phyloP scores from a whole-genome alignment of 2,797 vertebrate genomes.

The Bovichtus variegatus region DNA sequence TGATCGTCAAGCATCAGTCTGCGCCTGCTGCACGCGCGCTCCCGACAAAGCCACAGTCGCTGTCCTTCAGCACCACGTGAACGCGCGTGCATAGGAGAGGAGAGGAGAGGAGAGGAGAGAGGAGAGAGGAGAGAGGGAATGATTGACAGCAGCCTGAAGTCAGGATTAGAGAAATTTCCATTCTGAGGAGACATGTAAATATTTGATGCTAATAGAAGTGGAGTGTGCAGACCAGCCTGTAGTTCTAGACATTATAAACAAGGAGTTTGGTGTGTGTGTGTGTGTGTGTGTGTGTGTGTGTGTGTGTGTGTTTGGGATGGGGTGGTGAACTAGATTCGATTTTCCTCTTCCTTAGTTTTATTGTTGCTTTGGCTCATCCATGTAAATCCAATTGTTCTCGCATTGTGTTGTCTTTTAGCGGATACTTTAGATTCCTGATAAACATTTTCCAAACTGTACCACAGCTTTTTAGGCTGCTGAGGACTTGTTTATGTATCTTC shows the following conservation, averaged over 20 bases:
- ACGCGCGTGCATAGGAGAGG: conserved; percentile 47
- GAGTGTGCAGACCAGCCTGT: conserved; percentile 67
- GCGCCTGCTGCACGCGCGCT: conserved; percentile 45
- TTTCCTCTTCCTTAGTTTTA: background rate
- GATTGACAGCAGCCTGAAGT: conserved; percentile 81
- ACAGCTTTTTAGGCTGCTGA: rapidly evolving
- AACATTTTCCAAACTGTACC: background rate
- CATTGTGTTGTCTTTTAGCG: background rate
- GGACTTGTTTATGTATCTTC: background rate
- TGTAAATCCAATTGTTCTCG: background rate
- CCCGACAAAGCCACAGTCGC: conserved; percentile 57
- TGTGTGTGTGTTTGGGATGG: background rate
- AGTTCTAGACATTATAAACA: conserved; percentile 55
- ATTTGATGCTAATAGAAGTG: conserved; percentile 72
- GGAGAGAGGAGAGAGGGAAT: conserved; percentile 5
- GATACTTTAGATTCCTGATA: background rate
- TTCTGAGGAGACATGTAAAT: conserved; percentile 77
- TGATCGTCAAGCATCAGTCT: conserved; percentile 10
- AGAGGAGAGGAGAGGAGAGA: background rate
- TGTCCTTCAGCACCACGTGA: conserved; percentile 82
- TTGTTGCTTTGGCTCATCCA: background rate
- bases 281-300: conserved; percentile 21
- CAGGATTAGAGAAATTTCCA: conserved; percentile 80
- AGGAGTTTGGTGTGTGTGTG: conserved; percentile 10
- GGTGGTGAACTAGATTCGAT: conserved; percentile 1